Conservation (phyloP, 2,888 invertebrate genomes). For the Yponomeuta plumbellus region DNA sequence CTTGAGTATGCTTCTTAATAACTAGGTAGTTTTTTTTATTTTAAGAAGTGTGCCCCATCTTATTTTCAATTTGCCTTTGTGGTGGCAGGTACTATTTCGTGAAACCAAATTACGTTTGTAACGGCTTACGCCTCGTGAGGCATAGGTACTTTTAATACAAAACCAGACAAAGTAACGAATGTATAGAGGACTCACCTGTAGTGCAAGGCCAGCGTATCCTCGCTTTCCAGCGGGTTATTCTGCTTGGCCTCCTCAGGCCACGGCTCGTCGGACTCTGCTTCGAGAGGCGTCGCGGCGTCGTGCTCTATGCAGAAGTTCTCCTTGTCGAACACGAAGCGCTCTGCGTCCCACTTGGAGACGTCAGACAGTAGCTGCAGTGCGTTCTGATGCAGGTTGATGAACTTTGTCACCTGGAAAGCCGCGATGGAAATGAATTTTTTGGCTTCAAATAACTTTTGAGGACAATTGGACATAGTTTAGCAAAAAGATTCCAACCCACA, state of each 20-base stretch:
- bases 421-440: not conserved
- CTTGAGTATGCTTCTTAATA: no score
- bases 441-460: no score
- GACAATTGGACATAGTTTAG: no score
- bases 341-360: slow-evolving; percentile 75
- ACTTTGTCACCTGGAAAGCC: slow-evolving; percentile 66
- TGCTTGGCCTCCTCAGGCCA: slow-evolving; percentile 53
- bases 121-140: not conserved
- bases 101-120: no score
- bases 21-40: no score
- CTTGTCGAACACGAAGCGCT: slow-evolving; percentile 72
- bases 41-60: no score
- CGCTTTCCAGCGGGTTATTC: slow-evolving; percentile 69
- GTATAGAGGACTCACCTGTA: slow-evolving; percentile 54
- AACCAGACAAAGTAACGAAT: not conserved
- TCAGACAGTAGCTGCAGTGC: slow-evolving; percentile 75
- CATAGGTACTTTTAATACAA: not conserved
- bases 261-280: slow-evolving; percentile 72
- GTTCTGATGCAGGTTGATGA: slow-evolving; percentile 75
- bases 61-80: no score
- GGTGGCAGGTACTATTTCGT: no score
- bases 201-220: slow-evolving; percentile 60
- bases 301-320: slow-evolving; percentile 73
- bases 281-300: slow-evolving; percentile 55
- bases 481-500: no score